Base-by-base conservation (phyloP, 1,140 invertebrate genomes). In the Oedothorax gibbosus region DNA sequence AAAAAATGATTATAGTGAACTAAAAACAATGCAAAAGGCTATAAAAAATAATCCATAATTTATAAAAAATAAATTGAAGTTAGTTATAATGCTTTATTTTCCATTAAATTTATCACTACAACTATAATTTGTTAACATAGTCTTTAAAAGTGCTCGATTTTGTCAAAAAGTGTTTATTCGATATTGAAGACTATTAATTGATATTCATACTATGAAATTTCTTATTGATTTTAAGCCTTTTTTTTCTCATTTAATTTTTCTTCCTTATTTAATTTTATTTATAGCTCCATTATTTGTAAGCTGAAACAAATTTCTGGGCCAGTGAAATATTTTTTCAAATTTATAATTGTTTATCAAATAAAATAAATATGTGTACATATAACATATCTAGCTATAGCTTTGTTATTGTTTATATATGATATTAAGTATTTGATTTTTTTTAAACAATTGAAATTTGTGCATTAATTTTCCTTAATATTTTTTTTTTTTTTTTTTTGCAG, bases 401-500 rank as follows among this genome's bases (percentile, higher is more conserved):
- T 35, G 35, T 35, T 35, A 35, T 35, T 35, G 35, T 35, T 35
- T 35, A 35, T 35, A 60, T 60, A 60, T 60, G n/a, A 8, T 60
- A 14, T 60, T 60, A 60, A 14, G 57, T 60, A 57, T 60, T 60
- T 12, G 4, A 60, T n/a, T 2, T 60, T 12, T 60, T 35, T 35
- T 3, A 12, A 60, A 60, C 57, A 60, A 60, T 60, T 60, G 3
- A 60, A 60, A 60, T 60, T 60, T 60, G 1, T 60, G n/a, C n/a
- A 60, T 60, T 60, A n/a, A 60, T 8, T 18, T 15, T 12, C 8
- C 11, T 64, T 1, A 20, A 68, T 21, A 18, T 35, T 68, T 50
- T 53, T 10, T 4, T 50, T 71, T 71, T 50, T 71, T 18, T 49
- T 57, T 21, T 35, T 75, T 75, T 75, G n/a, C 54, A 75, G 72